Percentiles rank a stretch among this genome's conserved stretches.
Evolutionary conservation across 2,888 invertebrate species (phyloP).

Genomic region (Agrenia bidenticulata): DNA sequence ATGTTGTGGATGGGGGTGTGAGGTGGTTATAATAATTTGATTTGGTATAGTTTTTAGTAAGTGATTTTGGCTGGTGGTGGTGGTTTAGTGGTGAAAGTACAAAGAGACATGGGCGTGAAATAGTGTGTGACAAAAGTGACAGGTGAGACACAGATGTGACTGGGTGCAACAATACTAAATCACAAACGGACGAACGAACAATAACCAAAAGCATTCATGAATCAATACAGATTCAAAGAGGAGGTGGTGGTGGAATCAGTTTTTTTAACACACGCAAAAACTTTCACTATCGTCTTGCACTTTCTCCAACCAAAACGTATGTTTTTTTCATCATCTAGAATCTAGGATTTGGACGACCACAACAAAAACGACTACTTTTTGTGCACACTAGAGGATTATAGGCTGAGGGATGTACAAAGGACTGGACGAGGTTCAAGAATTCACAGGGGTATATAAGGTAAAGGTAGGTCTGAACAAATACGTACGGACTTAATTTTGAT

Average conservation of each 20-base stretch:
- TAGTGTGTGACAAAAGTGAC: conserved; percentile 23
- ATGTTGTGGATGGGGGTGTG: conserved; percentile 13
- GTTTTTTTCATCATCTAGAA: background rate
- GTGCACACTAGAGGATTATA: background rate
- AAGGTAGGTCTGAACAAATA: too few species aligned
- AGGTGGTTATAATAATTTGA: background rate
- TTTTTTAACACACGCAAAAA: too few species aligned
- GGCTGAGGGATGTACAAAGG: background rate
- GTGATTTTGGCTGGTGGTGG: conserved; percentile 10
- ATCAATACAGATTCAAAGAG: too few species aligned
- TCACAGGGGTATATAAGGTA: too few species aligned
- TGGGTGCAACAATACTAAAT: conserved; percentile 8
- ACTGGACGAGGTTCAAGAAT: background rate
- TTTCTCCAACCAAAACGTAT: background rate
- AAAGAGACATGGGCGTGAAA: conserved; percentile 22
- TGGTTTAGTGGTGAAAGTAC: conserved; percentile 27
- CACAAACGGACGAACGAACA: background rate
- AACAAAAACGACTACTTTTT: background rate
- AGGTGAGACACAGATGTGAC: conserved; percentile 28
- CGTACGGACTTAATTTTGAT: too few species aligned
- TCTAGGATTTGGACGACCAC: conserved; percentile 13
- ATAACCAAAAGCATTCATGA: conserved; percentile 3
- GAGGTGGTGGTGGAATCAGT: too few species aligned
- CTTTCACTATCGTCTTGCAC: too few species aligned
- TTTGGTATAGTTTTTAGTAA: conserved; percentile 1